These are phyloP conservation scores for Brotula barbata DNA, from an alignment of 2,797 vertebrate species.

Conservation along the genomic window DNA sequence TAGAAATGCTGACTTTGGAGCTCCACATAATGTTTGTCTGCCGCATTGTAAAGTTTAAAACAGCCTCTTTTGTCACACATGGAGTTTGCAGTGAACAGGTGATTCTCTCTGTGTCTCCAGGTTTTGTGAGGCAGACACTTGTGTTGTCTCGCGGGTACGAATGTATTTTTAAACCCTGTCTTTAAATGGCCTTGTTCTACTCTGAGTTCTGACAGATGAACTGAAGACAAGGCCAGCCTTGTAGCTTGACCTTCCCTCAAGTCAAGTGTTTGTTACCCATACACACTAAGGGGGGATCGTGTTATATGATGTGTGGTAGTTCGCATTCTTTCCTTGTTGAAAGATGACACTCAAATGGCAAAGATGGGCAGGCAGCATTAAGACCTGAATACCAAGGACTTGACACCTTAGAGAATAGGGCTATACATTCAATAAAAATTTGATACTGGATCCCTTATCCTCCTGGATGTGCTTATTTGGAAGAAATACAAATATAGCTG, in stretches of 20 bases:
- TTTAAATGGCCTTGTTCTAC: slow-evolving; percentile 72
- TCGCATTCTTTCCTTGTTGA: slow-evolving; percentile 73
- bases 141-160: slow-evolving; percentile 58
- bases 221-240: slow-evolving; percentile 67
- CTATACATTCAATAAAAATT: slow-evolving; percentile 75
- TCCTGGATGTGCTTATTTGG: slow-evolving; percentile 68
- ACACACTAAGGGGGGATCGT: slow-evolving; percentile 58
- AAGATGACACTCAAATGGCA: slow-evolving; percentile 65
- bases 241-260: slow-evolving; percentile 67
- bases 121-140: slow-evolving; percentile 45
- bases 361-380: slow-evolving; percentile 58
- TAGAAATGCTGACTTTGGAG: background rate
- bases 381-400: slow-evolving; percentile 64
- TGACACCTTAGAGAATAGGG: slow-evolving; percentile 64
- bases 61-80: slow-evolving; percentile 16
- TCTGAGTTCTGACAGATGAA: slow-evolving; percentile 67
- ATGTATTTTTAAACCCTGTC: slow-evolving; percentile 73
- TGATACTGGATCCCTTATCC: slow-evolving; percentile 69
- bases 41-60: slow-evolving; percentile 25
- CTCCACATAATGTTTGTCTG: slow-evolving; percentile 6
- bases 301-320: slow-evolving; percentile 60
- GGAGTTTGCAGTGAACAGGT: slow-evolving; percentile 59
- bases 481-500: slow-evolving; percentile 78
- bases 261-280: slow-evolving; percentile 70
- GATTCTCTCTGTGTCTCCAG: slow-evolving; percentile 56